These are phyloP conservation scores for Phylloscopus whistleri DNA, from an alignment of 2,113 vertebrate species.

Conservation along the genomic window DNA sequence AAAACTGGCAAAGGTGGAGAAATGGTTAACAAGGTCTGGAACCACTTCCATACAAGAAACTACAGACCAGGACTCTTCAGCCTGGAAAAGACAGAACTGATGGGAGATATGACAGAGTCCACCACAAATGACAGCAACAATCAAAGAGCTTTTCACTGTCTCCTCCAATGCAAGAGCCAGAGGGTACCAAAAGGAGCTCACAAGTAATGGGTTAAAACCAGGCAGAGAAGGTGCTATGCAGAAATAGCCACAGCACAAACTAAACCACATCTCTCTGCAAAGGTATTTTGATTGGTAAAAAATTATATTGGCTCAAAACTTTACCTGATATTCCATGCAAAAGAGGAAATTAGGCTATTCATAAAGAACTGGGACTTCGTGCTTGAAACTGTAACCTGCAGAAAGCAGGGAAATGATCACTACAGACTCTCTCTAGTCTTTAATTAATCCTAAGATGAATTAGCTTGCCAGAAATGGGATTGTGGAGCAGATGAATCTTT, in stretches of 20 bases:
- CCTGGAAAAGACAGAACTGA: slow-evolving; percentile 1
- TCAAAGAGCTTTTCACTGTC: neutral
- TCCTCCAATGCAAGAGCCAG: neutral
- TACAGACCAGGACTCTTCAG: neutral
- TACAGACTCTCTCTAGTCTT: neutral
- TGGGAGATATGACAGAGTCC: neutral
- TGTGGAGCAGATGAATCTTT: neutral
- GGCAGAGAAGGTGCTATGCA: neutral
- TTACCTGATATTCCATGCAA: neutral
- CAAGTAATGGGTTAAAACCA: neutral
- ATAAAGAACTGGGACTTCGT: neutral
- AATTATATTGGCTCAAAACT: neutral
- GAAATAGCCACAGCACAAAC: neutral
- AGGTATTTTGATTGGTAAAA: neutral
- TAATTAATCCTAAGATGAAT: neutral
- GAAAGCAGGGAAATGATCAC: neutral
- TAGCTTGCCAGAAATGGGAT: neutral
- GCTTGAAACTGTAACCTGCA: neutral
- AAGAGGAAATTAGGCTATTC: neutral
- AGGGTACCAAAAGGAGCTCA: neutral
- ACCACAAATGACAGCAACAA: neutral
- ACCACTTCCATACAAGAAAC: neutral
- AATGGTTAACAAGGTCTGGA: neutral
- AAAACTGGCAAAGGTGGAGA: slow-evolving; percentile 11
- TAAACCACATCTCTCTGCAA: neutral